Evolutionary conservation across 2,113 vertebrate species (phyloP).

Genomic region (Perca flavescens): DNA sequence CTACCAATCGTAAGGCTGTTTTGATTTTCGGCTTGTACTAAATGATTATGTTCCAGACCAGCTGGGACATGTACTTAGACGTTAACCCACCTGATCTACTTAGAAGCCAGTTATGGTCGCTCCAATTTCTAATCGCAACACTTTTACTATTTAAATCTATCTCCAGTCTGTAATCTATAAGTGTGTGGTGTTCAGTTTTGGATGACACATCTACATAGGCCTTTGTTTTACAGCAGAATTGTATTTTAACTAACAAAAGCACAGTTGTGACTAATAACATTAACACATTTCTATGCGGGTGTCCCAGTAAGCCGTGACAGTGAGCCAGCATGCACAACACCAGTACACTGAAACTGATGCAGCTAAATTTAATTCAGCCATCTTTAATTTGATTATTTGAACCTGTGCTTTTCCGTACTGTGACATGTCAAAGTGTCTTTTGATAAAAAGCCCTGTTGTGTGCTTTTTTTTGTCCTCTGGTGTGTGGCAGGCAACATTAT

Average conservation of each 20-base stretch:
- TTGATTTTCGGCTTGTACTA: slow-evolving; percentile 27
- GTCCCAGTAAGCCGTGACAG: not conserved
- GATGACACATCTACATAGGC: not conserved
- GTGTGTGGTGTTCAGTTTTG: not conserved
- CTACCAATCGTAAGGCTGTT: not conserved
- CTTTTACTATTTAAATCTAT: not conserved
- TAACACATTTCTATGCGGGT: not conserved
- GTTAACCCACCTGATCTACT: slow-evolving; percentile 18
- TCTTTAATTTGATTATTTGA: not conserved
- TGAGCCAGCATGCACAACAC: not conserved
- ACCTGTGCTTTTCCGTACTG: not conserved
- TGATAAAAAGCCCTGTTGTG: not conserved
- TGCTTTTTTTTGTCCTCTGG: not conserved
- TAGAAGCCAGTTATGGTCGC: not conserved
- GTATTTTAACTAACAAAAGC: not conserved
- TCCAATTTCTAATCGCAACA: not conserved
- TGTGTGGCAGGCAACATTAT: not conserved
- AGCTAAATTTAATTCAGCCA: not conserved
- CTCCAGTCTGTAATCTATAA: not conserved
- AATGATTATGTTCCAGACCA: slow-evolving; percentile 28
- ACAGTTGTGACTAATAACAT: not conserved
- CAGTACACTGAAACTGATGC: not conserved
- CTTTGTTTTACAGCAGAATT: not conserved
- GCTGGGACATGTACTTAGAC: not conserved
- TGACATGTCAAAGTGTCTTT: not conserved